Evolutionary conservation across 2,888 invertebrate species (phyloP), one percentile per base, ranked within the genome.

Genomic region (Sinohyriopsis cumingii): DNA sequence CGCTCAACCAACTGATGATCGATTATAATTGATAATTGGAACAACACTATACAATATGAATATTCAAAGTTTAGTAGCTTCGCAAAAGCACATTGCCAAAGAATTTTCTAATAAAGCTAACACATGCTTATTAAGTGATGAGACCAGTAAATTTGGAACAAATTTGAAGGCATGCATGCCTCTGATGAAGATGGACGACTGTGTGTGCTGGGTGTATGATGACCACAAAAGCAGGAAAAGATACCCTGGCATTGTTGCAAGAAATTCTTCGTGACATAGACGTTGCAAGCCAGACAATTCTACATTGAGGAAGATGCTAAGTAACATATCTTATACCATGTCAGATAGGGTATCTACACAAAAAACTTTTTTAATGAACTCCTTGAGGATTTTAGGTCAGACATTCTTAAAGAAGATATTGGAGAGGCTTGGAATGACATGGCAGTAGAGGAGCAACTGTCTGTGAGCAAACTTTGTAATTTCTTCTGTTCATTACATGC

Each of bases 41-140:
- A n/a, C n/a, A n/a, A n/a, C n/a, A n/a, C n/a, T n/a, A n/a, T n/a
- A n/a, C n/a, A n/a, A n/a, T n/a, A n/a, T n/a, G 70, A 75, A 75
- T 66, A 67, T 72, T 7, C 64, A 72, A 55, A 55, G 74, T 61
- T 65, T 77, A 19, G 45, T 59, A 57, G 22, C 75, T 20, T 61
- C 68, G 4, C 74, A 76, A 45, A 68, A 63, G 59, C 76, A 76
- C 55, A 53, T 75, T n/a, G 72, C 67, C 63, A 72, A 74, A 60
- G 64, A 71, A 24, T 72, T 76, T 61, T 53, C 67, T 18, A 25
- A 61, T 19, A 57, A 72, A 67, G 24, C 19, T 20, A 67, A 71
- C 25, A 67, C 67, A 15, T 68, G 68, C 53, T 59, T 76, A 20
- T 69, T 68, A 28, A 71, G 67, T 60, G 76, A 76, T 59, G 67